Conservation (phyloP, 2,113 vertebrate genomes). For the Terrapene triunguis region DNA sequence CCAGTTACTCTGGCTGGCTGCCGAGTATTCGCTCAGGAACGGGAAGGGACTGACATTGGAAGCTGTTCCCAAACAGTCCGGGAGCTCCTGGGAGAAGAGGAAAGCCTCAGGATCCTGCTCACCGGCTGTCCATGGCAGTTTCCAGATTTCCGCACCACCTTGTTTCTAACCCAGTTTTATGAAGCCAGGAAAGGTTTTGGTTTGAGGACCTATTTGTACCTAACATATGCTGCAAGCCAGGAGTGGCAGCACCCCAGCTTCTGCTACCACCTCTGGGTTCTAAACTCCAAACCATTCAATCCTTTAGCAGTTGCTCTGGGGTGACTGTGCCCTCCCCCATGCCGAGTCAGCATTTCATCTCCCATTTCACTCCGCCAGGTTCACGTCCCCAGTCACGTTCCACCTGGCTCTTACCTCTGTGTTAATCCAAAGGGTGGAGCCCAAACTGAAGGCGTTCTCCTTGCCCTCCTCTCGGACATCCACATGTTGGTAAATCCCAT, state of each 20-base stretch:
- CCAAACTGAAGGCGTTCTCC: slow-evolving; percentile 98
- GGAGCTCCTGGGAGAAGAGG: background rate
- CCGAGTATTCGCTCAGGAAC: background rate
- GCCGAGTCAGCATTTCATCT: background rate
- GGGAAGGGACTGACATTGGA: background rate
- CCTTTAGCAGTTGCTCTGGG: background rate
- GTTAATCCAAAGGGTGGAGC: slow-evolving; percentile 96
- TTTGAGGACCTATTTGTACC: background rate
- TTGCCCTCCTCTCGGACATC: slow-evolving; percentile 97
- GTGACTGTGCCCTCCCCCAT: background rate
- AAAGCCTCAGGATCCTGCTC: background rate
- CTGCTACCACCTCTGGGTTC: background rate
- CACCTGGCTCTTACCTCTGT: slow-evolving; percentile 84
- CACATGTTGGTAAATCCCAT: slow-evolving; percentile 96
- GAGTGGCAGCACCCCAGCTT: no score
- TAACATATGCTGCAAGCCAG: background rate
- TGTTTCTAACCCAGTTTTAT: background rate
- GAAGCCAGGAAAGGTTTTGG: background rate
- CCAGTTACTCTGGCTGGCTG: background rate
- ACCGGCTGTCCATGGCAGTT: background rate
- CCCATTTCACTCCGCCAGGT: background rate
- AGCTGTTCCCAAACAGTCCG: background rate
- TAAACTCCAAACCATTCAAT: background rate
- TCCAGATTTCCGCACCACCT: no score
- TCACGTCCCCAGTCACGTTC: background rate